These are phyloP conservation scores for Solenopsis invicta DNA, from an alignment of 1,140 invertebrate genomes.

Conservation along the genomic window DNA sequence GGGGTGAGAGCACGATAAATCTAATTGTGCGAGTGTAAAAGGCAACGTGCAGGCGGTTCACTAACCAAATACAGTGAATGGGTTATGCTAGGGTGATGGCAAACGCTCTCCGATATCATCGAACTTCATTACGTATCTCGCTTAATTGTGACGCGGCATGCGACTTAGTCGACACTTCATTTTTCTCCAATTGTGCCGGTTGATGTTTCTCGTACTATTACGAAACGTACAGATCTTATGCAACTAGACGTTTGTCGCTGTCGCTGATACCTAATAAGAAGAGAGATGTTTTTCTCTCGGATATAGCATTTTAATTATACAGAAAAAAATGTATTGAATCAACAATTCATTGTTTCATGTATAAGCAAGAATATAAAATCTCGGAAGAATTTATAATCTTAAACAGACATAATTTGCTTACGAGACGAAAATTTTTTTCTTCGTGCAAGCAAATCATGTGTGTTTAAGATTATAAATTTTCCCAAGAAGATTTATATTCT, in stretches of 20 bases:
- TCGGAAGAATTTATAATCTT: no score
- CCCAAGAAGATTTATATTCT: no score
- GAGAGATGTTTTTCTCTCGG: neutral
- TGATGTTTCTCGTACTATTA: conserved; percentile 49
- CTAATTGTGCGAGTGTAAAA: conserved; percentile 53
- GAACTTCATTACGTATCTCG: conserved; percentile 45
- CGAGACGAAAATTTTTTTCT: no score
- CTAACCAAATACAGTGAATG: conserved; percentile 36
- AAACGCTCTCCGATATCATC: conserved; percentile 36
- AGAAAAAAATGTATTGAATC: no score
- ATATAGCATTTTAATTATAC: conserved; percentile 3
- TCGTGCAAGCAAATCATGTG: no score
- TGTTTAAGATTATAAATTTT: no score
- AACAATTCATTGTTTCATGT: no score
- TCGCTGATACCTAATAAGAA: neutral
- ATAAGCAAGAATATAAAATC: no score
- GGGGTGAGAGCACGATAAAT: conserved; percentile 28
- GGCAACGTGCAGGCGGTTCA: conserved; percentile 15
- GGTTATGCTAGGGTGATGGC: neutral
- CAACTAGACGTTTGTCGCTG: conserved; percentile 38
- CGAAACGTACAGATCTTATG: conserved; percentile 57
- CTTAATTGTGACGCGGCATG: conserved; percentile 45
- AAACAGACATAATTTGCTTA: no score
- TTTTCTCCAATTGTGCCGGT: conserved; percentile 59
- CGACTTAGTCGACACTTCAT: conserved; percentile 40